Base-by-base conservation (phyloP, 1,140 invertebrate genomes). In the Drosophila athabasca region DNA sequence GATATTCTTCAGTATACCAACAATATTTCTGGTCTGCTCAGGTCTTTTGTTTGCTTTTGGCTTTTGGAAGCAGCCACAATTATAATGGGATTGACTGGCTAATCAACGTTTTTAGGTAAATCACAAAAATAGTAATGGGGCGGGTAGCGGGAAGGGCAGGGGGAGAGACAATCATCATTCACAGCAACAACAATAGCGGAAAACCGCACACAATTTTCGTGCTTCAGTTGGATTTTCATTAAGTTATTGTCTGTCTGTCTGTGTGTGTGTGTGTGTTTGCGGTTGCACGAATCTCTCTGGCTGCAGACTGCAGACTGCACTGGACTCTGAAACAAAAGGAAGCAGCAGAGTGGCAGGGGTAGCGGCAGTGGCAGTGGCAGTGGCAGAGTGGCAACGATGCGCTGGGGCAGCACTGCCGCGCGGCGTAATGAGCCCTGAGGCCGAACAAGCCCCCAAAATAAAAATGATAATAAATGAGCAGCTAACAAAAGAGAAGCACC, bases 81-180 rank as follows among this genome's bases (percentile, higher is more conserved):
- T 87, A 85, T 87, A 85, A 87, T 85, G 78, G 77, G 31, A 35
- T 11, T 9, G 31, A 81, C 82, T 26, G 35, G 77, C 82, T 85
- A 85, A 85, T 85, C 82, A 85, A 85, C 79, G 69, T 87, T 85
- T 76, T 85, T 82, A 81, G 82, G 83, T 76, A 84, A 85, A 85
- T 85, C 82, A 87, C 85, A 78, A 49, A 62, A 43, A 39, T 49
- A 3, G 45, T 51, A 41, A 53, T 29, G 24, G 62, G 29, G 8
- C 13, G 29, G 49, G 3, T 4, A 24, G 17, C 17, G 17, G 17
- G 0, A 24, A 26, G 15, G 22, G 17, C 35, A 9, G 15, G 17
- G 26, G 6, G 43, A 48, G 62, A 54, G 62, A 69, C 64, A 70
- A 70, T 70, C 50, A 72, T 71, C 60, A 72, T 71, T 52, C 24